Evolutionary conservation across 2,113 vertebrate genomes (phyloP), one percentile per base, ranked within the genome.

Genomic region (Furnarius figulus): DNA sequence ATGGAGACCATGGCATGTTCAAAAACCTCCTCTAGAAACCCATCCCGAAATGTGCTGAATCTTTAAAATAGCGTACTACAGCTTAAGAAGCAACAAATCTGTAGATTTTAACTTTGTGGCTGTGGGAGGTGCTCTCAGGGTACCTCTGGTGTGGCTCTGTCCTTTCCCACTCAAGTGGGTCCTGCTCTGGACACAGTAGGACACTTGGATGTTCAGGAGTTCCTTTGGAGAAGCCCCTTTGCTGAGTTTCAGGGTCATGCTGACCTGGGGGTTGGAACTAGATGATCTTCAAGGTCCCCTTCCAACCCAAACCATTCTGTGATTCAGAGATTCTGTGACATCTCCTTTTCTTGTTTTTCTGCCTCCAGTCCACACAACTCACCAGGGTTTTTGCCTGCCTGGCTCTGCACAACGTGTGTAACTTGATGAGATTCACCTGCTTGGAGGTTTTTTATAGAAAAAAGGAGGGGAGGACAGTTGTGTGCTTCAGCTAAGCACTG

Each of bases 11-110:
- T 2, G 16, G 33, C 27, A 23, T 0, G 0, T 42, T 74, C 18
- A 6, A 52, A 72, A 80, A 52, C 16, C 39, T 81, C 21, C n/a
- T 61, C 15, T 55, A 66, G 87, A 61, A 83, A 84, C 40, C 10
- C 0, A 0, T 23, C 17, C 14, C 33, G 50, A n/a, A 55, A 25
- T 4, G 12, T 18, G 14, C 12, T 0, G 0, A 25, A 2, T 56
- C 44, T 12, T 80, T 50, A 16, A 28, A 63, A 25, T 37, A n/a
- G 24, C 2, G 5, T 25, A 10, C 2, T 46, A 8, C 16, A 2
- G 8, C 40, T 78, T 3, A 2, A 56, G 42, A 37, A 56, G 9
- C 6, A 44, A 44, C 6, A 24, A 1, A 33, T 85, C 28, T 33
- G 47, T 12, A 9, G 5, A 1, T 66, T 42, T 44, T 49, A 49